phyloP scores from a whole-genome alignment of 2,113 vertebrate genomes.

The Thinocorus orbignyianus region DNA sequence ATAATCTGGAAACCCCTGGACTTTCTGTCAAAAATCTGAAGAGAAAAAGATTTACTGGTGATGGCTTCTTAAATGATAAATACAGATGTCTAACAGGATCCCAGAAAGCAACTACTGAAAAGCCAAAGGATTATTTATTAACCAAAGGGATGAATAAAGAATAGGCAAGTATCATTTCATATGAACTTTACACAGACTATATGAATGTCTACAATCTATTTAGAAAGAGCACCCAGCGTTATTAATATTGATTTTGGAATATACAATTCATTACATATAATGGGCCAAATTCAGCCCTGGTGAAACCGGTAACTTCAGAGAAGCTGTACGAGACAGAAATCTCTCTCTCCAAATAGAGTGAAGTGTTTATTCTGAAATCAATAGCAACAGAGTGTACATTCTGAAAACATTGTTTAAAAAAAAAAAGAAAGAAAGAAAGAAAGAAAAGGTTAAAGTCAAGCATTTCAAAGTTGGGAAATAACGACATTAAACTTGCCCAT shows the following conservation, averaged over 20 bases:
- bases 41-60: neutral
- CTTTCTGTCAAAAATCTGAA: neutral
- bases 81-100: slow-evolving; percentile 40
- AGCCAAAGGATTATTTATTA: slow-evolving; percentile 13
- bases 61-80: slow-evolving; percentile 36
- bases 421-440: too few relatives aligned
- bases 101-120: neutral
- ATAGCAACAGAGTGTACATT: neutral
- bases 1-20: neutral
- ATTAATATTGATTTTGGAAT: slow-evolving; percentile 63
- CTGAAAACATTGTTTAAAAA: neutral
- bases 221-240: neutral
- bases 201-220: slow-evolving; percentile 24
- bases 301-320: neutral
- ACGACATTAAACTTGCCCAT: neutral
- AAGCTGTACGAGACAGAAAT: neutral
- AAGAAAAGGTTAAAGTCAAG: neutral
- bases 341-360: neutral
- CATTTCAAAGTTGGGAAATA: neutral
- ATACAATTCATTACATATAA: slow-evolving; percentile 13
- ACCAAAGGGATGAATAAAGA: slow-evolving; percentile 32
- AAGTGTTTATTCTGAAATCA: slow-evolving; percentile 2
- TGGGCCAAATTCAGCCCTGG: neutral
- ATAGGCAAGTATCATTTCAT: neutral
- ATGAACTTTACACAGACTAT: slow-evolving; percentile 28